Percentiles rank a stretch among this genome's conserved stretches.
Evolutionary conservation across 2,113 vertebrate genomes (phyloP).

Genomic region (Triplophysa dalaica): DNA sequence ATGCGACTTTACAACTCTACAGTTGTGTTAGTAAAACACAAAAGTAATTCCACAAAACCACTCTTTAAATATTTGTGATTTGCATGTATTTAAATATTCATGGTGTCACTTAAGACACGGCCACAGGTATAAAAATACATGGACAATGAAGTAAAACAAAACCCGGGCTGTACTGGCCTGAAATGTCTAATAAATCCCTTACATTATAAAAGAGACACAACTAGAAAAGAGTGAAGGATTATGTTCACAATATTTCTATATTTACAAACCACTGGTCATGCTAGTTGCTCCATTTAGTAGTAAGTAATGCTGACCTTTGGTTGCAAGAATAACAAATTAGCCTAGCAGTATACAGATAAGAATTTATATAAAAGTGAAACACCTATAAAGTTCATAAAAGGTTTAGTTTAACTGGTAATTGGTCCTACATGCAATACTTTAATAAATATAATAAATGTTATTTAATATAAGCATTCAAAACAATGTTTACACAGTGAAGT

Average conservation of each 20-base stretch:
- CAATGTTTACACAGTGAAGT: background rate
- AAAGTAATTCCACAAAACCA: no score
- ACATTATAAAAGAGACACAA: background rate
- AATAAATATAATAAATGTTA: background rate
- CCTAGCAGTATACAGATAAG: background rate
- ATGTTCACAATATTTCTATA: background rate
- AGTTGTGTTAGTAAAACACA: no score
- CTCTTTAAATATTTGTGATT: no score
- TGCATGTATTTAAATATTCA: no score
- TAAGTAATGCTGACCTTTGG: background rate
- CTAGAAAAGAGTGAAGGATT: slow-evolving; percentile 1
- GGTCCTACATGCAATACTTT: background rate
- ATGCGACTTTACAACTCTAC: no score
- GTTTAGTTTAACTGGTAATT: slow-evolving; percentile 7
- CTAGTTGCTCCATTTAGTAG: background rate
- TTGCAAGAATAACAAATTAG: slow-evolving; percentile 3
- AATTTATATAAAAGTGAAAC: background rate
- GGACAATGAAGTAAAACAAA: no score
- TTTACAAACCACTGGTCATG: background rate
- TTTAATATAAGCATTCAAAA: background rate
- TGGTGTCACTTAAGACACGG: no score
- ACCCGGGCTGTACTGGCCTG: no score
- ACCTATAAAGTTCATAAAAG: slow-evolving; percentile 18
- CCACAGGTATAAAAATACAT: no score
- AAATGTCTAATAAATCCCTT: no score